A percentile compares a stretch with the other conserved stretches of the same genome.
These are phyloP conservation scores for Colletes collaris DNA, from an alignment of 2,888 invertebrate genomes.

Conservation along the genomic window DNA sequence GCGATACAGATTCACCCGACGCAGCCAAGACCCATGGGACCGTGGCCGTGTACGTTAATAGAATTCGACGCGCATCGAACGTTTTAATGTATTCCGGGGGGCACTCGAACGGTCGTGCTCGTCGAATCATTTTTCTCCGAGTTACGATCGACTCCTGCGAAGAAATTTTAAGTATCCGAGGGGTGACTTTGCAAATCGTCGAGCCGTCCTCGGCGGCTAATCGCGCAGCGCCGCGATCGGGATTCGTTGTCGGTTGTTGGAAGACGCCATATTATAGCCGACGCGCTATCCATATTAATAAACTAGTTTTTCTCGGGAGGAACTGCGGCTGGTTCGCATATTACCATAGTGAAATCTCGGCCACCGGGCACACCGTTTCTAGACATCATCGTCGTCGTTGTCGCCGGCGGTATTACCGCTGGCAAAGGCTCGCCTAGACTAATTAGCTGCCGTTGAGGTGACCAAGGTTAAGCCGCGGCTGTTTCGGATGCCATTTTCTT, in stretches of 20 bases:
- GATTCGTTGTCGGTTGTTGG: constrained; percentile 20
- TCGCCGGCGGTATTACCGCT: constrained; percentile 6
- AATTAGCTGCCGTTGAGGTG: constrained; percentile 64
- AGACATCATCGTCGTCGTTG: constrained; percentile 26
- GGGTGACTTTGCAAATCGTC: constrained; percentile 15
- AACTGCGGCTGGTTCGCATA: constrained; percentile 54
- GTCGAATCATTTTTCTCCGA: constrained; percentile 25
- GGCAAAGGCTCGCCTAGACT: constrained; percentile 25
- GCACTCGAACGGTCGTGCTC: constrained; percentile 15
- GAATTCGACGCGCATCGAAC: constrained; percentile 17
- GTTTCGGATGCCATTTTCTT: neutral
- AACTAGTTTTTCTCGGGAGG: constrained; percentile 72
- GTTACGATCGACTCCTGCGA: constrained; percentile 5
- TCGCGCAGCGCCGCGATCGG: constrained; percentile 19
- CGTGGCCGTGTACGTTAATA: constrained; percentile 32
- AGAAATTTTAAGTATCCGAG: constrained; percentile 37
- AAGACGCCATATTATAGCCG: constrained; percentile 66
- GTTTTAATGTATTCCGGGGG: constrained; percentile 4
- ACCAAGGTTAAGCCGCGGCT: constrained; percentile 45
- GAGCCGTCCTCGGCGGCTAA: constrained; percentile 15
- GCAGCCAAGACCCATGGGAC: neutral
- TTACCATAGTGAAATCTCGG: constrained; percentile 58
- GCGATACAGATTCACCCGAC: neutral
- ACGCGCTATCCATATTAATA: constrained; percentile 75
- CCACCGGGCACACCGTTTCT: constrained; percentile 29